phyloP scores from a whole-genome alignment of 2,797 vertebrate genomes.

The Semaprochilodus insignis region DNA sequence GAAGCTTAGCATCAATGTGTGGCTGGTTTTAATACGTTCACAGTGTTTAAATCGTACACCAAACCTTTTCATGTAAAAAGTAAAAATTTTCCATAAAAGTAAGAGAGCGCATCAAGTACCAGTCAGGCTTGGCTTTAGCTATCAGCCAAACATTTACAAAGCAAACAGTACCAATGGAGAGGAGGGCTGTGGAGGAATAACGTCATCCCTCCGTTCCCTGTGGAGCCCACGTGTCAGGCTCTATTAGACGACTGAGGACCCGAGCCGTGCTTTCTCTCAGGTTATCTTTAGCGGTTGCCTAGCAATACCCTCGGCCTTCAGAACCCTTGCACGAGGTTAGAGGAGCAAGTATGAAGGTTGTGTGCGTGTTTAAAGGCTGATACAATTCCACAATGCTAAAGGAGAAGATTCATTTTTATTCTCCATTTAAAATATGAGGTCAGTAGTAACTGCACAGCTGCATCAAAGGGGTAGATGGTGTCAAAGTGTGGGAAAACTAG shows the following conservation, averaged over 20 bases:
- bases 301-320: slow-evolving; percentile 59
- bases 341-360: slow-evolving; percentile 43
- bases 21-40: too few relatives aligned
- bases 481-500: not conserved
- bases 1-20: too few relatives aligned
- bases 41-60: too few relatives aligned
- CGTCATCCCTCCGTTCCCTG: slow-evolving; percentile 48
- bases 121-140: slow-evolving; percentile 58
- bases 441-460: not conserved
- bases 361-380: not conserved
- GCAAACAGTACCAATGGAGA: slow-evolving; percentile 60
- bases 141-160: slow-evolving; percentile 64
- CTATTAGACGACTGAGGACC: slow-evolving; percentile 56
- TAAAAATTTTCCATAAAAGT: too few relatives aligned
- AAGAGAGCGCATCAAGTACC: not conserved
- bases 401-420: too few relatives aligned
- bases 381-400: not conserved
- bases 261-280: slow-evolving; percentile 49
- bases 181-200: slow-evolving; percentile 49
- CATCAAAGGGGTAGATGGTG: not conserved
- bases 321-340: slow-evolving; percentile 51
- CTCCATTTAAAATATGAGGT: not conserved
- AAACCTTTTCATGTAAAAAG: too few relatives aligned
- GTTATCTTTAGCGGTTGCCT: slow-evolving; percentile 65
- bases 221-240: slow-evolving; percentile 57